Base-by-base conservation (phyloP, 2,888 invertebrate species). In the Thecocarcelia acutangulata region DNA sequence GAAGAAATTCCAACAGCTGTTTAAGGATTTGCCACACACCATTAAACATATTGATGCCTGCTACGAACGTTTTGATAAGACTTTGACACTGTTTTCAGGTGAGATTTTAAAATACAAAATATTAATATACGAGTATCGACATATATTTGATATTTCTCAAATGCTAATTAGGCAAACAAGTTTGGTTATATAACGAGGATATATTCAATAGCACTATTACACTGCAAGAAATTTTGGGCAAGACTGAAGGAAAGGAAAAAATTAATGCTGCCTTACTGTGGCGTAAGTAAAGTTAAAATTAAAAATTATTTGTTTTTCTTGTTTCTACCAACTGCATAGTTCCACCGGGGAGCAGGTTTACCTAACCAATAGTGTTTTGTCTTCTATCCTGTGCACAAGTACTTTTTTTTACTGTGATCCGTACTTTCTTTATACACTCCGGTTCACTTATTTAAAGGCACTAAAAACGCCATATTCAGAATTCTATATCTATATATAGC, bases 181-280 rank as follows among this genome's bases (percentile, higher is more conserved):
- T 80, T 54, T 81, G 42, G 69, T 81, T 58, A 79, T 73, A 73
- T 58, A 76, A 76, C 13, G 37, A 69, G 21, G 17, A 87, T 87
- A 42, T 17, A 12, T 24, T 92, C 11, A 83, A 83, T 72, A 93
- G 92, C 83, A 93, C 93, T 6, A 91, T 92, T 24, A 92, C 93
- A 0, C 87, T 96, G 28, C 91, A 93, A 0, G 93, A 94, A 79
- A 93, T 95, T 85, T 93, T 94, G 19, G 84, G 81, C 11, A 54
- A 37, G 17, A 46, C 40, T 11, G 3, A 19, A 11, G 90, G 96
- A 13, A 94, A 94, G 0, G 83, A 89, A 0, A 90, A 92, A 70
- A 90, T 96, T 1, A 95, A 95, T 88, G 95, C 95, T 0, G 95
- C 92, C 2, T 93, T 95, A 90, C 91, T 93, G 8, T 96, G 96